Base-by-base conservation (phyloP, 2,888 invertebrate species). In the Lasioglossum oenotherae region DNA sequence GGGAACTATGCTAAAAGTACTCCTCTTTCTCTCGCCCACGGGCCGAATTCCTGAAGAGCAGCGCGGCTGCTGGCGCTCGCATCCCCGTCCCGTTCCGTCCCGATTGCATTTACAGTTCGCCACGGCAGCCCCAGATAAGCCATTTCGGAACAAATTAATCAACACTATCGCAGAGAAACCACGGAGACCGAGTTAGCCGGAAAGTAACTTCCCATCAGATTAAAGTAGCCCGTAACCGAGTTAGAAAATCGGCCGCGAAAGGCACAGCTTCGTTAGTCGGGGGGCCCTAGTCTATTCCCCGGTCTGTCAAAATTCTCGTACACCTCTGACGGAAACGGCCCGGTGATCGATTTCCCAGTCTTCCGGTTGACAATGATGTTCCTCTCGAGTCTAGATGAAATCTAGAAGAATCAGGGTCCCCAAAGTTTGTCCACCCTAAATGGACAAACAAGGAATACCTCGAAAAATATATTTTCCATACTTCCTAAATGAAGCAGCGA, bases 131-230 rank as follows among this genome's bases (percentile, higher is more conserved):
- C 57, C 77, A 67, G 82, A 85, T 85, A 85, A 87, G 85, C 85
- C 85, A 67, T 85, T 87, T 85, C 77, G 82, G 82, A 76, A 87
- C 87, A 85, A 87, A 87, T 87, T 85, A 85, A 87, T 87, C 85
- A 85, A 80, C 85, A 78, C 82, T 69, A 78, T 85, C 87, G 60
- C 27, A 44, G 44, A 38, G 69, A 67, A 44, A 79, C 72, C 85
- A 19, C 49, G 60, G 80, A 41, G 71, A n/a, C 31, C 64, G 35
- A 75, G 74, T 80, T 79, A 60, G 23, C 49, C 53, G 53, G 60
- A 41, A 78, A 60, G 81, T 64, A 86, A 85, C 81, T 85, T 82
- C 64, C 60, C 82, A 82, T 79, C 85, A 41, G 85, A 81, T 86
- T 85, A 86, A 81, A 78, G 78, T 75, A 77, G 67, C 72, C 74